Evolutionary conservation across 1,140 invertebrate species (phyloP).

Genomic region (Achatina immaculata): DNA sequence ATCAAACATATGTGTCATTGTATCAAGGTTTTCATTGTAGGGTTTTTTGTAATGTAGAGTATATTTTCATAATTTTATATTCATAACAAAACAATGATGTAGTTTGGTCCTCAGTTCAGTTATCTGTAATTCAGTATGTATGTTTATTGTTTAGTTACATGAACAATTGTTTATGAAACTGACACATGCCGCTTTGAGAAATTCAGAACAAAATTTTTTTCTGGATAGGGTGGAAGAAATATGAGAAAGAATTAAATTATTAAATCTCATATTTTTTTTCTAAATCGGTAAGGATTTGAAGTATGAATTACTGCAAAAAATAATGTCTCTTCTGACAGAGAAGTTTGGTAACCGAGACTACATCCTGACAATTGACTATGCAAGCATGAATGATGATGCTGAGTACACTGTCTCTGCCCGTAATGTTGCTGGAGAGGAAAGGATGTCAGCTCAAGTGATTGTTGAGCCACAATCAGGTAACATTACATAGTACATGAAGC

Average conservation of each 20-base stretch:
- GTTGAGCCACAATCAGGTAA: slow-evolving; percentile 60
- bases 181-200: too few relatives aligned
- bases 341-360: slow-evolving; percentile 69
- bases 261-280: neutral
- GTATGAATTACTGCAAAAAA: neutral
- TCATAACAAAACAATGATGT: too few relatives aligned
- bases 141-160: too few relatives aligned
- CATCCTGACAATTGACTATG: slow-evolving; percentile 62
- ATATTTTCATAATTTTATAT: too few relatives aligned
- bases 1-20: too few relatives aligned
- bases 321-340: slow-evolving; percentile 52
- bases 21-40: too few relatives aligned
- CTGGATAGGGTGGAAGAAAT: too few relatives aligned
- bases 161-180: too few relatives aligned
- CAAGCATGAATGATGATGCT: slow-evolving; percentile 67
- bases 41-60: too few relatives aligned
- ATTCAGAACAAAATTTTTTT: neutral
- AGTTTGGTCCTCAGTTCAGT: too few relatives aligned
- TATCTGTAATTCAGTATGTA: too few relatives aligned
- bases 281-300: neutral
- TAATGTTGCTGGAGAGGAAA: slow-evolving; percentile 65
- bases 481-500: too few relatives aligned
- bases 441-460: slow-evolving; percentile 63
- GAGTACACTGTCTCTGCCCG: slow-evolving; percentile 66
- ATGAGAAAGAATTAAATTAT: neutral